Evolutionary conservation across 2,113 vertebrate genomes (phyloP), one percentile per base, ranked within the genome.

Genomic region (Phoxinus phoxinus): DNA sequence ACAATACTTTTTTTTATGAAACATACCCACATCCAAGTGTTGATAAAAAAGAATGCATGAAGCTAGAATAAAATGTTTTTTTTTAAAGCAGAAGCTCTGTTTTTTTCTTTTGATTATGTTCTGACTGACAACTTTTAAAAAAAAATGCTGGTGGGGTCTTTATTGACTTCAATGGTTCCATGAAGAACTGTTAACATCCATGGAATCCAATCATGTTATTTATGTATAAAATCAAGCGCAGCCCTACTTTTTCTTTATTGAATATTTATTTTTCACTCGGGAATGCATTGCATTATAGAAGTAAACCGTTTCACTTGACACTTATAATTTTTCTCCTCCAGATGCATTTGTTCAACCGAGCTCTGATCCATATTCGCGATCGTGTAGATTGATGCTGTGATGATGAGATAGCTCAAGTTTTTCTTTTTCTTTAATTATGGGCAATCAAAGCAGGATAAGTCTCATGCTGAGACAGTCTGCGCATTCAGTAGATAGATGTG

Each of bases 381-480:
- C 6, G 15, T 80, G 56, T 80, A 80, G 12, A 46, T 80, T 67
- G 59, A 81, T 19, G 58, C 23, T 41, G 37, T 5, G 56, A 41
- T 61, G 56, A 74, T 41, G 76, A 61, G 51, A 21, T 21, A 19
- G 48, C 74, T 53, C 30, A 78, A 79, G n/a, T 3, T 37, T 44
- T 46, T 25, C 12, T 32, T 23, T 6, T 51, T 51, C 44, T 69
- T 81, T 81, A 81, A 81, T 81, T 81, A 65, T 46, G 78, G 58
- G n/a, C 78, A 65, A 30, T 81, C 78, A 81, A 80, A 80, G 61
- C 80, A 32, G 63, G 80, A 69, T 69, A 51, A 32, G 61, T 81
- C 80, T 81, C 79, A 58, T 15, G 63, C 32, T 9, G 48, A 80
- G 76, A 58, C 56, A 13, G 76, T 69, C 65, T 78, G 27, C 25